phyloP scores from a whole-genome alignment of 2,888 invertebrate species.

The Apodemia duryi region DNA sequence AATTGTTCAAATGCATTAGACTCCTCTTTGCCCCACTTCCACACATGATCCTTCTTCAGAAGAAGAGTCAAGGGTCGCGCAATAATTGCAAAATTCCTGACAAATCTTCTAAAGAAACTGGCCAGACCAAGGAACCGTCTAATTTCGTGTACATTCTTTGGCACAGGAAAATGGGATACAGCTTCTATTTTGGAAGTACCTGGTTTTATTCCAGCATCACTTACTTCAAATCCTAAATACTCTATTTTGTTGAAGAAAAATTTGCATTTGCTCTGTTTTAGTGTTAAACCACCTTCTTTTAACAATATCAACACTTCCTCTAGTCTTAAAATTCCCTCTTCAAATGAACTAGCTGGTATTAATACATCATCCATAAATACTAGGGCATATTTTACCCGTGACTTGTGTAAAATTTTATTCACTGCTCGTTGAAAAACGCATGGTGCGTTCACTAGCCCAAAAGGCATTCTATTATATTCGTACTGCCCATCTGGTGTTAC shows the following conservation, averaged over 20 bases:
- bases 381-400: constrained; percentile 17
- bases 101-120: constrained; percentile 17
- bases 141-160: constrained; percentile 19
- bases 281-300: constrained; percentile 19
- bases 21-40: background rate
- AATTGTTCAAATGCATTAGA: no score
- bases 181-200: constrained; percentile 20
- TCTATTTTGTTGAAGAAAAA: constrained; percentile 22
- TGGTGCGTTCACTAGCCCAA: constrained; percentile 29
- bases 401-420: background rate
- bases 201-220: constrained; percentile 19
- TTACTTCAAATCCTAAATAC: constrained; percentile 24
- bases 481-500: no score
- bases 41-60: background rate
- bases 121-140: constrained; percentile 20
- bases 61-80: background rate
- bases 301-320: constrained; percentile 26
- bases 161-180: constrained; percentile 20
- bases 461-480: constrained; percentile 21
- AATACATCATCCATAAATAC: constrained; percentile 38
- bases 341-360: constrained; percentile 26
- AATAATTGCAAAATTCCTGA: constrained; percentile 21
- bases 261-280: constrained; percentile 24
- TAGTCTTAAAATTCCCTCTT: constrained; percentile 28
- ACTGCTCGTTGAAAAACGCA: constrained; percentile 26